phyloP scores from a whole-genome alignment of 2,888 invertebrate genomes.

The Stenoptilia bipunctidactyla region DNA sequence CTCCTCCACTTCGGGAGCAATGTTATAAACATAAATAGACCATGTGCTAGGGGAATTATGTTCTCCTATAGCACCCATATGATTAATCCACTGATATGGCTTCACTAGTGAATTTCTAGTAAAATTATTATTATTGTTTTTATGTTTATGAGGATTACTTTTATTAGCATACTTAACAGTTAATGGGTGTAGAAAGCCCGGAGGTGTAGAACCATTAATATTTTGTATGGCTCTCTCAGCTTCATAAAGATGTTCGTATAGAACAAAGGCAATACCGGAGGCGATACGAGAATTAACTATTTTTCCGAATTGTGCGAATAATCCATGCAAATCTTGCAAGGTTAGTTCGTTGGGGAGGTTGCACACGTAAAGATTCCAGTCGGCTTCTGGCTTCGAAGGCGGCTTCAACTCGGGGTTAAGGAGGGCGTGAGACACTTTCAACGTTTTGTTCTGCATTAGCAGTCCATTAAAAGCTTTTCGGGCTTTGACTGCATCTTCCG shows the following conservation, averaged over 20 bases:
- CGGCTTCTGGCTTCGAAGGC: constrained; percentile 65
- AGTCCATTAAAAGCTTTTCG: constrained; percentile 66
- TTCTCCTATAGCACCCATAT: constrained; percentile 61
- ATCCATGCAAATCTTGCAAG: constrained; percentile 67
- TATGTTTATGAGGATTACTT: constrained; percentile 66
- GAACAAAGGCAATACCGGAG: constrained; percentile 67
- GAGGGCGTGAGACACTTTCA: constrained; percentile 65
- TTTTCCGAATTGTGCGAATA: constrained; percentile 69
- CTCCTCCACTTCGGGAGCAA: constrained; percentile 65
- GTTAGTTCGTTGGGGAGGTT: constrained; percentile 70
- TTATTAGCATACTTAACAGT: constrained; percentile 72
- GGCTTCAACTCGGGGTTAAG: constrained; percentile 65
- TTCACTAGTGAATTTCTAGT: constrained; percentile 56
- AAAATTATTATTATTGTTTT: constrained; percentile 64
- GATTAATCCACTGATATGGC: constrained; percentile 65
- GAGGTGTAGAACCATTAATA: constrained; percentile 60
- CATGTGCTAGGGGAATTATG: constrained; percentile 64
- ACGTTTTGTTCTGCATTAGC: constrained; percentile 67
- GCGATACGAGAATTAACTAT: constrained; percentile 70
- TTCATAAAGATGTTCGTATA: constrained; percentile 65
- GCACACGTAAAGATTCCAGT: constrained; percentile 70
- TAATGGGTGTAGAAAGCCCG: constrained; percentile 65
- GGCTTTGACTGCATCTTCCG: constrained; percentile 65
- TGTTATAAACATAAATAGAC: constrained; percentile 69
- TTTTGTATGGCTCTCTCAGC: constrained; percentile 64